Conservation (phyloP, 2,113 vertebrate genomes). For the Arizona elegans region DNA sequence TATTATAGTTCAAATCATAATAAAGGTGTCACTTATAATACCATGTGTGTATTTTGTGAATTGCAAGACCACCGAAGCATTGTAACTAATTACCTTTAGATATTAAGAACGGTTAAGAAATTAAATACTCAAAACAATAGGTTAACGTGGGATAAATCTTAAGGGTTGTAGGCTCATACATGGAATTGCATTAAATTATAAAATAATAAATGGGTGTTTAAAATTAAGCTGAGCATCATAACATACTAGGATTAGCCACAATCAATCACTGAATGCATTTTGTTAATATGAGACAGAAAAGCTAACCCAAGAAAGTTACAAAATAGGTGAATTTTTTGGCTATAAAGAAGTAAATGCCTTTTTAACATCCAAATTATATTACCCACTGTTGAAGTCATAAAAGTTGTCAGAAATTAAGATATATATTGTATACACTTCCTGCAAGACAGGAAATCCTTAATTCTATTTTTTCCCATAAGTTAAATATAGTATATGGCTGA, state of each 20-base stretch:
- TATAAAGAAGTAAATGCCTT: neutral
- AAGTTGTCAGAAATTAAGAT: constrained; percentile 13
- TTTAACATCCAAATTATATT: neutral
- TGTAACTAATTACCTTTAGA: neutral
- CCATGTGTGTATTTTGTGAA: neutral
- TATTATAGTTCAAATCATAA: neutral
- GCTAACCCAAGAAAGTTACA: neutral
- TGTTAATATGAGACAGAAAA: neutral
- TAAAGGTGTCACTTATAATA: neutral
- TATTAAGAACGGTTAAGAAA: neutral
- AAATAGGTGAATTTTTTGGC: neutral
- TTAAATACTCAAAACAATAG: neutral
- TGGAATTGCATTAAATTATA: neutral
- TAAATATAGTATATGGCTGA: neutral
- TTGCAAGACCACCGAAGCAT: neutral
- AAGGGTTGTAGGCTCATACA: neutral
- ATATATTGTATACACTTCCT: neutral
- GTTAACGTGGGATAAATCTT: neutral
- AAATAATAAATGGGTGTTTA: neutral
- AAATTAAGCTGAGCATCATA: neutral
- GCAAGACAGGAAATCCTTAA: neutral
- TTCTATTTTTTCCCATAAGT: neutral
- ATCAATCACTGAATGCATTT: neutral
- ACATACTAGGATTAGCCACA: neutral
- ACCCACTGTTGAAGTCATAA: neutral